phyloP scores from a whole-genome alignment of 1,140 invertebrate genomes.

The Brachionus asplanchnoidis region DNA sequence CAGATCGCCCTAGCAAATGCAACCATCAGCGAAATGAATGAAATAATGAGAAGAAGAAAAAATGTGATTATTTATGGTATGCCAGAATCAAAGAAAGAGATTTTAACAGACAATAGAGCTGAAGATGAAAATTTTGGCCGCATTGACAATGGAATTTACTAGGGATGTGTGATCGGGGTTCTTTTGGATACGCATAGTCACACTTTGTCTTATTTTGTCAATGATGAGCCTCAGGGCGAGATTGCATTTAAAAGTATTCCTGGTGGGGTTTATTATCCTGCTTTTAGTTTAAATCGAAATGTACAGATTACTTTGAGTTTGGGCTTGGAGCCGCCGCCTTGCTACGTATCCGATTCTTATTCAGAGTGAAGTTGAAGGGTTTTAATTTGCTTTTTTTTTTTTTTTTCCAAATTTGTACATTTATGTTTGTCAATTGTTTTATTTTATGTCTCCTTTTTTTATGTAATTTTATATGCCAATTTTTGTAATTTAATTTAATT shows the following conservation, averaged over 20 bases:
- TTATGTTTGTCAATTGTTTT: not conserved
- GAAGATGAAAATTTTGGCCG: constrained; percentile 84
- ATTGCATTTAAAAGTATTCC: constrained; percentile 56
- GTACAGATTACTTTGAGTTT: constrained; percentile 87
- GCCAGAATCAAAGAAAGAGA: too few relatives aligned
- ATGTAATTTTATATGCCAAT: not conserved
- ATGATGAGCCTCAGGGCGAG: constrained; percentile 72
- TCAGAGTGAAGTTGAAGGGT: not conserved
- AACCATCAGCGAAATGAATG: too few relatives aligned
- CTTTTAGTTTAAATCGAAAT: constrained; percentile 89
- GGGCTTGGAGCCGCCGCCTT: constrained; percentile 74
- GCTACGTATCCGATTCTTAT: constrained; percentile 18
- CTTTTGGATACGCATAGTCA: constrained; percentile 84
- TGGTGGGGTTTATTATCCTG: constrained; percentile 80
- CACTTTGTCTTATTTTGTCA: constrained; percentile 84
- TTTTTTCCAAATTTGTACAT: not conserved
- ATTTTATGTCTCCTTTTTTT: not conserved
- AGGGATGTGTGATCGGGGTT: constrained; percentile 80
- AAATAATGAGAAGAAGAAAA: too few relatives aligned
- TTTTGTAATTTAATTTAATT: not conserved
- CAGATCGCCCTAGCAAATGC: too few relatives aligned
- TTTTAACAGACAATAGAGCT: too few relatives aligned
- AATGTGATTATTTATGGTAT: too few relatives aligned
- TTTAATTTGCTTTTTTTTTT: not conserved
- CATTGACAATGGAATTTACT: constrained; percentile 77